These are phyloP conservation scores for Drosophila lini DNA, from an alignment of 1,140 invertebrate genomes.

Conservation along the genomic window DNA sequence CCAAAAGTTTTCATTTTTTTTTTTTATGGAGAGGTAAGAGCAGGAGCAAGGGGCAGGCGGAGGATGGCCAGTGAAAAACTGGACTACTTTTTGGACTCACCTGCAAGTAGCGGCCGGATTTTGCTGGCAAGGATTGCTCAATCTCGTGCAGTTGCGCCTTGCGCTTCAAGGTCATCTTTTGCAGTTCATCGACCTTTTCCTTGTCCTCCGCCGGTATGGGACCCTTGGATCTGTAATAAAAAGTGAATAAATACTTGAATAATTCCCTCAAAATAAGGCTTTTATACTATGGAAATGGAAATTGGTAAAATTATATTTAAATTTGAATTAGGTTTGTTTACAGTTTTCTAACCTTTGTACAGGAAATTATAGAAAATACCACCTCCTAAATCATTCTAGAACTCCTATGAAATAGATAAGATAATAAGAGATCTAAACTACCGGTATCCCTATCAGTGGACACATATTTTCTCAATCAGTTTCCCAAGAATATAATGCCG, in stretches of 20 bases:
- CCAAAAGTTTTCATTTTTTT: slow-evolving; percentile 9
- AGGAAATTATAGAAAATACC: not conserved
- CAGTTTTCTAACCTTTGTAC: not conserved
- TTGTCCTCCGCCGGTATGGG: slow-evolving; percentile 80
- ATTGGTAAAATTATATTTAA: not conserved
- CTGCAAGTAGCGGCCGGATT: slow-evolving; percentile 94
- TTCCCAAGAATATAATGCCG: slow-evolving; percentile 2
- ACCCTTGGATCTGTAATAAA: slow-evolving; percentile 54
- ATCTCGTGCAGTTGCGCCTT: slow-evolving; percentile 93
- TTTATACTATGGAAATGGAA: not conserved
- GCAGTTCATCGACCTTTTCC: slow-evolving; percentile 86
- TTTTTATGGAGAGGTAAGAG: slow-evolving; percentile 4
- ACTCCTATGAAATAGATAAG: not conserved
- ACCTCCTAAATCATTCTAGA: not conserved
- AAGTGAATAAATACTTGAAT: not conserved
- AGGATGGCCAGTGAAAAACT: not conserved
- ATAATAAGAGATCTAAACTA: slow-evolving; percentile 1
- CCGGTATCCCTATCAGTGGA: not conserved
- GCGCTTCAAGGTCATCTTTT: slow-evolving; percentile 90
- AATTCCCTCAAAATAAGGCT: not conserved
- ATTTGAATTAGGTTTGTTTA: not conserved
- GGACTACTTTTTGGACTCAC: slow-evolving; percentile 42
- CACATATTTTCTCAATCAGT: not conserved
- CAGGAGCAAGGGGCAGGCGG: not conserved
- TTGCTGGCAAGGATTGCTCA: slow-evolving; percentile 93